Conservation (phyloP, 2,888 invertebrate genomes). For the Frankliniella fusca region DNA sequence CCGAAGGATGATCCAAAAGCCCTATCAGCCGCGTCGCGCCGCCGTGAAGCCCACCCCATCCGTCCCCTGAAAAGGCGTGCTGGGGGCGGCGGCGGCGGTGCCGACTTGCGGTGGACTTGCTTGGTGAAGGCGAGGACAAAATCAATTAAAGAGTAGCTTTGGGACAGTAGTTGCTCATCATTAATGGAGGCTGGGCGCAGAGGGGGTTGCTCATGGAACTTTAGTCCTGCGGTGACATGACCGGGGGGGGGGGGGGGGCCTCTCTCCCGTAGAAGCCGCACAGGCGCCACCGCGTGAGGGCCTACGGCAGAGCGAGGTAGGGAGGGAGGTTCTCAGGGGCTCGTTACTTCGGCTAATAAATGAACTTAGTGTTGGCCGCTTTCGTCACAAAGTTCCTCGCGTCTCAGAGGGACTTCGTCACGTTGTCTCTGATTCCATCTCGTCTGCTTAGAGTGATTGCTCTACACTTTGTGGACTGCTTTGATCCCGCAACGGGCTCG, state of each 20-base stretch:
- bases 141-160: neutral
- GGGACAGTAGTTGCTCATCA: neutral
- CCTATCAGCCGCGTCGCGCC: neutral
- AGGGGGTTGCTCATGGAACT: neutral
- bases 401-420: neutral
- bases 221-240: too few relatives aligned
- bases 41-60: neutral
- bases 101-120: neutral
- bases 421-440: neutral
- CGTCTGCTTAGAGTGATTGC: neutral
- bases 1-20: neutral
- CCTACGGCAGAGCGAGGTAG: too few relatives aligned
- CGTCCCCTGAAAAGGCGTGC: too few relatives aligned
- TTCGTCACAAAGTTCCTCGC: too few relatives aligned
- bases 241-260: too few relatives aligned
- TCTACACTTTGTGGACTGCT: conserved; percentile 33
- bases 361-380: too few relatives aligned
- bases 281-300: too few relatives aligned
- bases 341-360: too few relatives aligned
- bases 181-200: neutral
- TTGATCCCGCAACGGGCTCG: too few relatives aligned
- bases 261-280: too few relatives aligned
- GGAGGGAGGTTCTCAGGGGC: too few relatives aligned
- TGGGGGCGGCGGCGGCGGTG: neutral
- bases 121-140: neutral